Conservation (phyloP, 2,888 invertebrate genomes). For the Enchytraeus crypticus region DNA sequence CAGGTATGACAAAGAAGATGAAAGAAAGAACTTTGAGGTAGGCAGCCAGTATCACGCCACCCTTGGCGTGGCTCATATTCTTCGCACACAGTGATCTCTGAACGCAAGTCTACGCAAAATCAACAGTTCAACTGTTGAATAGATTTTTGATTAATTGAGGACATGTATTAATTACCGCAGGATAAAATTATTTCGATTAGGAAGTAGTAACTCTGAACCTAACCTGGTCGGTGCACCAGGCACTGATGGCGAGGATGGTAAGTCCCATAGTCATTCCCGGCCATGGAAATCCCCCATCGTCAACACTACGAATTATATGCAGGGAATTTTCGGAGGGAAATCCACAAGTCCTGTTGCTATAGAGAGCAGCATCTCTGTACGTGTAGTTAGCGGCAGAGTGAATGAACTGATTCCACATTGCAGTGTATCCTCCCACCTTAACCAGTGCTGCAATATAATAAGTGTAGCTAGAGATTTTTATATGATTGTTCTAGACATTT, state of each 20-base stretch:
- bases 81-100: constrained; percentile 29
- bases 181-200: too few species aligned
- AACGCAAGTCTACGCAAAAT: constrained; percentile 27
- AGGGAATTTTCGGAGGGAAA: constrained; percentile 20
- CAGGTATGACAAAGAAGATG: constrained; percentile 29
- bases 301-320: constrained; percentile 21
- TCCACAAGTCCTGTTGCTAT: constrained; percentile 21
- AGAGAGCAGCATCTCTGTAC: constrained; percentile 6
- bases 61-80: constrained; percentile 26
- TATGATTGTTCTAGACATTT: too few species aligned
- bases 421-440: constrained; percentile 50
- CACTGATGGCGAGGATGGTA: constrained; percentile 24
- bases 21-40: constrained; percentile 27
- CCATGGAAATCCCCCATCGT: constrained; percentile 22
- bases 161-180: too few species aligned
- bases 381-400: constrained; percentile 45
- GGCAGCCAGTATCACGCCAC: constrained; percentile 25
- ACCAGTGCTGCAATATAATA: constrained; percentile 27
- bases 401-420: constrained; percentile 43
- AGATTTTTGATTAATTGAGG: too few species aligned
- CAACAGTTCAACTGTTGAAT: too few species aligned
- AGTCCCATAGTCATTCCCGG: constrained; percentile 25
- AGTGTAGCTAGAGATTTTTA: too few species aligned
- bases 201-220: too few species aligned
- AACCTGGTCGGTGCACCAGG: constrained; percentile 34